Evolutionary conservation across 2,797 vertebrate genomes (phyloP).

Genomic region (Hippoglossus hippoglossus): DNA sequence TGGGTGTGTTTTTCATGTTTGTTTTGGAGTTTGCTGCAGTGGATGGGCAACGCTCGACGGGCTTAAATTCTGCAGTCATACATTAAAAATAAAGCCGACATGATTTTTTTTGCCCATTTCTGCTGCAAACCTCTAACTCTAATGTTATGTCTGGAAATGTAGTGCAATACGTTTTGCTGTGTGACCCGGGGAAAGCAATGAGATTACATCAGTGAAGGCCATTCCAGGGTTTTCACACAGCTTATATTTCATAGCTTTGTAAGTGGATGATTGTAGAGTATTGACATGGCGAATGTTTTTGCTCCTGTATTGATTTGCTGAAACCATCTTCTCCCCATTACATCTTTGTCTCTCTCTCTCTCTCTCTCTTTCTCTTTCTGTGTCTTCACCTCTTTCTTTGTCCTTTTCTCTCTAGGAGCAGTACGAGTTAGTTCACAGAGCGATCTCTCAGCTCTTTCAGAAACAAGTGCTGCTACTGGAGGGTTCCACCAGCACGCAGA

Average conservation of each 20-base stretch:
- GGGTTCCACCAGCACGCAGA: slow-evolving; percentile 87
- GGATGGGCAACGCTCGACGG: not conserved
- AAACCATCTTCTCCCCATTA: not conserved
- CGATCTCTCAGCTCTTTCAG: slow-evolving; percentile 95
- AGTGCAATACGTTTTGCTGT: slow-evolving; percentile 8
- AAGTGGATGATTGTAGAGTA: slow-evolving; percentile 34
- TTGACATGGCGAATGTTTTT: slow-evolving; percentile 6
- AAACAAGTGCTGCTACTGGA: slow-evolving; percentile 93
- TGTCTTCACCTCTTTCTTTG: not conserved
- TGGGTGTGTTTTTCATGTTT: not conserved
- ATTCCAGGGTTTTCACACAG: slow-evolving; percentile 27
- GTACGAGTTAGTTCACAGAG: slow-evolving; percentile 96
- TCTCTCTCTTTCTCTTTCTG: not conserved
- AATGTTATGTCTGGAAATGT: slow-evolving; percentile 26
- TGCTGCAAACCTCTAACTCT: slow-evolving; percentile 20
- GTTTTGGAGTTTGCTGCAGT: not conserved
- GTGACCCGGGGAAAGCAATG: slow-evolving; percentile 22
- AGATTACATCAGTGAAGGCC: slow-evolving; percentile 16
- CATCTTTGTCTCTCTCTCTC: not conserved
- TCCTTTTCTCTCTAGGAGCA: slow-evolving; percentile 87
- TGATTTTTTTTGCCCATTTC: no score
- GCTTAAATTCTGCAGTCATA: no score
- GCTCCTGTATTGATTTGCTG: slow-evolving; percentile 34
- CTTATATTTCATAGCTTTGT: slow-evolving; percentile 26
- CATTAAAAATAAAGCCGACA: no score